Conservation (phyloP, 53 echinoderm and acorn worm species). For the Stichopus horrens region DNA sequence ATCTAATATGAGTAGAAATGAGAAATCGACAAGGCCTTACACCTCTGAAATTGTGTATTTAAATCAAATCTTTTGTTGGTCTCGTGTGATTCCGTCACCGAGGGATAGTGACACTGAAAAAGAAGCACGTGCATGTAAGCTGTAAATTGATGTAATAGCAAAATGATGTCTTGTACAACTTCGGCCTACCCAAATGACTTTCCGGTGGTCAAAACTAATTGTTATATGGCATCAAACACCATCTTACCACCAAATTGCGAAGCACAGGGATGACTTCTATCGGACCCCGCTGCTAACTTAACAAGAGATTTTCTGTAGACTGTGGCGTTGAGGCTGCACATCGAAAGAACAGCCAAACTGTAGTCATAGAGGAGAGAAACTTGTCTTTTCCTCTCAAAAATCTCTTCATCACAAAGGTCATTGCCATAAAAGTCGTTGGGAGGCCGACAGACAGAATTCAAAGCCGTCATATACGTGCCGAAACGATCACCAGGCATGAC, state of each 20-base stretch:
- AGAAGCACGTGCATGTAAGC: no score
- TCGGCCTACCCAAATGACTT: no score
- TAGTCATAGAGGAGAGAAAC: slow-evolving; percentile 27
- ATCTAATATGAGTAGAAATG: no score
- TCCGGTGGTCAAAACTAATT: no score
- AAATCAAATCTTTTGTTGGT: no score
- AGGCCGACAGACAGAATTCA: slow-evolving; percentile 19
- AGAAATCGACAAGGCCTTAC: no score
- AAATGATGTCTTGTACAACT: no score
- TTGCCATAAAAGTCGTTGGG: slow-evolving; percentile 26
- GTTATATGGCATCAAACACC: not conserved
- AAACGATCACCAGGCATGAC: no score
- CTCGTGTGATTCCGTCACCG: no score
- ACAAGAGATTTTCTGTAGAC: not conserved
- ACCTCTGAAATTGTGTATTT: no score
- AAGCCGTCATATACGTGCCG: slow-evolving; percentile 15
- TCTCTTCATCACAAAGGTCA: not conserved
- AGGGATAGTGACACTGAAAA: no score
- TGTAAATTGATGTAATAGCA: no score
- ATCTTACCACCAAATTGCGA: slow-evolving; percentile 5
- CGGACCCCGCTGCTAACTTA: not conserved
- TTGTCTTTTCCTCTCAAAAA: not conserved
- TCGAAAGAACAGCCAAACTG: slow-evolving; percentile 3
- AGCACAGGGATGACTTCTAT: not conserved
- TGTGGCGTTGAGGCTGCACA: not conserved